A percentile compares a stretch with the other conserved stretches of the same genome.
Evolutionary conservation across 2,888 invertebrate genomes (phyloP).

Genomic region (Rugalucina vietnamica): DNA sequence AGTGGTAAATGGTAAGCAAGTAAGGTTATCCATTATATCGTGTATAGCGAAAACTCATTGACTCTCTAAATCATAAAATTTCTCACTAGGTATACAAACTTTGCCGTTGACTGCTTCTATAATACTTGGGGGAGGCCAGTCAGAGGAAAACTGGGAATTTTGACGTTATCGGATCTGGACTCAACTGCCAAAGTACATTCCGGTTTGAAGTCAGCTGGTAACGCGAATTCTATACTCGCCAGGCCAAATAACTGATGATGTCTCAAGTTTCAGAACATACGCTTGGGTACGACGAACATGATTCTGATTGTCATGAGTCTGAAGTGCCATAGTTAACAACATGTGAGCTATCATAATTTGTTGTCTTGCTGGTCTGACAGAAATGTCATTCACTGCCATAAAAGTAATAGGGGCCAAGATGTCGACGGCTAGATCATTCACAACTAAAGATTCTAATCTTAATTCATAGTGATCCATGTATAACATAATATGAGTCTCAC

Average conservation of each 20-base stretch:
- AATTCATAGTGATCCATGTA: background rate
- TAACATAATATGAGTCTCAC: background rate
- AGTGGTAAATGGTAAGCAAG: too few species aligned
- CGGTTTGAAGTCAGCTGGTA: constrained; percentile 13
- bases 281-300: constrained; percentile 35
- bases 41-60: too few species aligned
- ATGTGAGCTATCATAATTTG: constrained; percentile 13
- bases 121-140: too few species aligned
- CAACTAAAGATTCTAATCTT: background rate
- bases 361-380: constrained; percentile 40
- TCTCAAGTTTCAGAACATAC: background rate
- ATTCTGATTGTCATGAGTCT: background rate
- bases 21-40: too few species aligned
- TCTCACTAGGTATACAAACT: too few species aligned
- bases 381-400: constrained; percentile 55
- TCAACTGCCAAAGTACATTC: constrained; percentile 36
- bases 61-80: too few species aligned
- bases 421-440: constrained; percentile 40
- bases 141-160: too few species aligned
- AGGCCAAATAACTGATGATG: constrained; percentile 45
- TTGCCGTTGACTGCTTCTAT: too few species aligned
- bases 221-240: constrained; percentile 46
- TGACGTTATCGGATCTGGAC: constrained; percentile 2
- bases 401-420: constrained; percentile 54
- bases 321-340: constrained; percentile 2